Percentiles rank a stretch among this genome's conserved stretches.
These are phyloP conservation scores for Cinclus cinclus DNA, from an alignment of 2,113 vertebrate species.

Conservation along the genomic window DNA sequence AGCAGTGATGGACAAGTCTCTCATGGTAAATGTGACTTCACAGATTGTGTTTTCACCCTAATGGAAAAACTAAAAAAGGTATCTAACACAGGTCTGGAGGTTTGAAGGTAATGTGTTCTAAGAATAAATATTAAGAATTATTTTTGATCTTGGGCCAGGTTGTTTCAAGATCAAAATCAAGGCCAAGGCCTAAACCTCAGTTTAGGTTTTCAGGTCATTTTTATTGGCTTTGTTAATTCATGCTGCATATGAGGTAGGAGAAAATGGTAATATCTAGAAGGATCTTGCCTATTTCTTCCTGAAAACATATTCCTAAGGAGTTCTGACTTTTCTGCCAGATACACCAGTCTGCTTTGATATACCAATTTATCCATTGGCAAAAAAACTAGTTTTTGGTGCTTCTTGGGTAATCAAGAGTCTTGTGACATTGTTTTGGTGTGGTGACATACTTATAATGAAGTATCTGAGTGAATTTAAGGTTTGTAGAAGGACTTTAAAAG, in stretches of 20 bases:
- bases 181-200: neutral
- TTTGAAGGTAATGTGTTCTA: slow-evolving; percentile 38
- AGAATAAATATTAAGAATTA: slow-evolving; percentile 6
- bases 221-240: neutral
- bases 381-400: neutral
- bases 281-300: neutral
- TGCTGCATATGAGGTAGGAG: neutral
- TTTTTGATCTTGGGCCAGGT: slow-evolving; percentile 6
- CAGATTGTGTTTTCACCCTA: neutral
- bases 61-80: slow-evolving; percentile 4
- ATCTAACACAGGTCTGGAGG: neutral
- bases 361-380: neutral
- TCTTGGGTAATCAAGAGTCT: neutral
- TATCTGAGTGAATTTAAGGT: neutral
- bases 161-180: slow-evolving; percentile 46
- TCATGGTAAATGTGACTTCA: neutral
- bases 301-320: neutral
- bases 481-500: neutral
- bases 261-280: neutral
- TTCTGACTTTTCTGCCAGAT: neutral
- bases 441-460: neutral
- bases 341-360: neutral
- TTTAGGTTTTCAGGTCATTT: neutral
- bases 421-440: neutral
- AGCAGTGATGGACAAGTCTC: slow-evolving; percentile 10